These are phyloP conservation scores for Micrasema minimum DNA, from an alignment of 1,140 invertebrate genomes.

Conservation along the genomic window DNA sequence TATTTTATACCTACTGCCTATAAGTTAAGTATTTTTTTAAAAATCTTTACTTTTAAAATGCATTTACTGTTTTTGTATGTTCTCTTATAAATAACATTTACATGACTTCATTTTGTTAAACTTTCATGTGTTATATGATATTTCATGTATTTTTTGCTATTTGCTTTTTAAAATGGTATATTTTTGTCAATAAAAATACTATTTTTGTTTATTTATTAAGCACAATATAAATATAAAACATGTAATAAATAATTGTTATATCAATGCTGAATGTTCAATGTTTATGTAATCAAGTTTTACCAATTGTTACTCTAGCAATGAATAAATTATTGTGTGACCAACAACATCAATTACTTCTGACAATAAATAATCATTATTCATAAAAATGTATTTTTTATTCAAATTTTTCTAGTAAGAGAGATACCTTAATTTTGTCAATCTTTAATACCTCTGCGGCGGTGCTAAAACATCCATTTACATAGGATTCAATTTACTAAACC, in stretches of 20 bases:
- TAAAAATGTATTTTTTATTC: no score
- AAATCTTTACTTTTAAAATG: slow-evolving; percentile 15
- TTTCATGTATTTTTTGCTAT: neutral
- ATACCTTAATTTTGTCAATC: no score
- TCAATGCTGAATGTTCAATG: slow-evolving; percentile 33
- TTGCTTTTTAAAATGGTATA: neutral
- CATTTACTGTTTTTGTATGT: slow-evolving; percentile 23
- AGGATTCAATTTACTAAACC: no score
- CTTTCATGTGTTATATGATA: neutral
- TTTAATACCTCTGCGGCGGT: no score
- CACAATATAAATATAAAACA: slow-evolving; percentile 13
- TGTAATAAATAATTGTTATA: slow-evolving; percentile 11
- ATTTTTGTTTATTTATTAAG: slow-evolving; percentile 8
- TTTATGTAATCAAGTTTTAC: slow-evolving; percentile 31
- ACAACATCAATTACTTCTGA: slow-evolving; percentile 36
- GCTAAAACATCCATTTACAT: no score
- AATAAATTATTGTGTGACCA: slow-evolving; percentile 35
- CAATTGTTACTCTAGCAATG: slow-evolving; percentile 37
- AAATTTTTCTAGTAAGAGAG: no score
- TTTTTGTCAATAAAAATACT: neutral
- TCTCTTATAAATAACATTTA: slow-evolving; percentile 23
- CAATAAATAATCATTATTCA: slow-evolving; percentile 39
- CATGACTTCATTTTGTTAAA: slow-evolving; percentile 22
- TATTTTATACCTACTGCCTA: slow-evolving; percentile 6
- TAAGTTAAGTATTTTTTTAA: slow-evolving; percentile 12